phyloP scores from a whole-genome alignment of 2,797 vertebrate species.

The Pseudotriccus pelzelni region DNA sequence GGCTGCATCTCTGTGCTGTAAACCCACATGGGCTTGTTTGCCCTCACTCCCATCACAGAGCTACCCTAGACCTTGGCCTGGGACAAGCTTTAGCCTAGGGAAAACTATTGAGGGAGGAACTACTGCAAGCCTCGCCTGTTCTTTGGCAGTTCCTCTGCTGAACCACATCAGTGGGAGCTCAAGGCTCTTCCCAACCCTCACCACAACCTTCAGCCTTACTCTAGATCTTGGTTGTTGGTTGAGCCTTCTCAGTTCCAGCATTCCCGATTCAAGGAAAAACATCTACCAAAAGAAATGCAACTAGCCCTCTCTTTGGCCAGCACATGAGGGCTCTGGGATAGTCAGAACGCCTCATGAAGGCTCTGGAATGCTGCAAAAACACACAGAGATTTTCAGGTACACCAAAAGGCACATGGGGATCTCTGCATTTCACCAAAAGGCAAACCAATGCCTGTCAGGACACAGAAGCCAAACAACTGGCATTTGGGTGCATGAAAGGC shows the following conservation, averaged over 20 bases:
- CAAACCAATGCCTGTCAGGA: not conserved
- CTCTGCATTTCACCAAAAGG: not conserved
- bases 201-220: not conserved
- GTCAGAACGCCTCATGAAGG: not conserved
- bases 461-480: not conserved
- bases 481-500: not conserved
- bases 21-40: not conserved
- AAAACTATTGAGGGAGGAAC: not conserved
- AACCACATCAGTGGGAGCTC: not conserved
- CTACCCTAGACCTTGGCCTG: not conserved
- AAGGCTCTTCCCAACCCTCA: not conserved
- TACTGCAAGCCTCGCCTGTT: not conserved
- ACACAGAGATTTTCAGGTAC: not conserved
- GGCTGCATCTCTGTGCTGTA: not conserved
- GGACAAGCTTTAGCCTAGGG: not conserved
- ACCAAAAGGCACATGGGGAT: accelerated
- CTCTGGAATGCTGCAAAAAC: not conserved
- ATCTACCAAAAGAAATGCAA: not conserved
- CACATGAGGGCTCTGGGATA: not conserved
- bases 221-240: not conserved
- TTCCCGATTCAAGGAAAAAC: not conserved
- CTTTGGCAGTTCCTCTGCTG: not conserved
- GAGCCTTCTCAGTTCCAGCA: not conserved
- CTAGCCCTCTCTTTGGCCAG: not conserved
- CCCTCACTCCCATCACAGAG: not conserved